Conservation (phyloP, 2,888 invertebrate genomes). For the Dichetophora obliterata region DNA sequence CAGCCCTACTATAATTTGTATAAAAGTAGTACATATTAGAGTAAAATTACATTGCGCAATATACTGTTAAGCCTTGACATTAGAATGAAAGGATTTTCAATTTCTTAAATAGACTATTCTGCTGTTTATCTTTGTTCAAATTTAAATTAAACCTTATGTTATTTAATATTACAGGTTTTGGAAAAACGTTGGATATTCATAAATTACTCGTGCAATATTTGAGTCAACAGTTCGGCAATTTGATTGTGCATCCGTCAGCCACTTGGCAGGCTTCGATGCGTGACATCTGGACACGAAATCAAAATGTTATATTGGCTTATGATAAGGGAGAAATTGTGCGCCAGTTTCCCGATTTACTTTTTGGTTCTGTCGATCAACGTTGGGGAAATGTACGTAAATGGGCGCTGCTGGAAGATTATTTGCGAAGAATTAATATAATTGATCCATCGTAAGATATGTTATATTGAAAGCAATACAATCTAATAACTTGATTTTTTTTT, state of each 20-base stretch:
- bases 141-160: background rate
- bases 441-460: slow-evolving; percentile 67
- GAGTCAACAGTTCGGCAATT: slow-evolving; percentile 72
- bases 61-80: too few relatives aligned
- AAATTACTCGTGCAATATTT: slow-evolving; percentile 72
- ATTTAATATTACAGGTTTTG: slow-evolving; percentile 66
- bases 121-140: background rate
- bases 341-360: slow-evolving; percentile 69
- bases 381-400: slow-evolving; percentile 78
- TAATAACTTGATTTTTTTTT: slow-evolving; percentile 14
- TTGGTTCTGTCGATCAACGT: slow-evolving; percentile 74
- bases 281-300: slow-evolving; percentile 71
- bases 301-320: slow-evolving; percentile 72
- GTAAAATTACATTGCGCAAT: too few relatives aligned
- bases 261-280: slow-evolving; percentile 71
- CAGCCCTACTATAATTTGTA: too few relatives aligned
- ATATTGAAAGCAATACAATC: slow-evolving; percentile 63
- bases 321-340: slow-evolving; percentile 68
- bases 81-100: too few relatives aligned
- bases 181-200: slow-evolving; percentile 70
- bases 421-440: slow-evolving; percentile 65
- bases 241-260: slow-evolving; percentile 71
- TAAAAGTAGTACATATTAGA: too few relatives aligned
- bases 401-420: slow-evolving; percentile 71
- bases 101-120: too few relatives aligned